A percentile compares a stretch with the other conserved stretches of the same genome.
Conservation (phyloP, 2,888 invertebrate genomes). For the Trissoscelio sp. region DNA sequence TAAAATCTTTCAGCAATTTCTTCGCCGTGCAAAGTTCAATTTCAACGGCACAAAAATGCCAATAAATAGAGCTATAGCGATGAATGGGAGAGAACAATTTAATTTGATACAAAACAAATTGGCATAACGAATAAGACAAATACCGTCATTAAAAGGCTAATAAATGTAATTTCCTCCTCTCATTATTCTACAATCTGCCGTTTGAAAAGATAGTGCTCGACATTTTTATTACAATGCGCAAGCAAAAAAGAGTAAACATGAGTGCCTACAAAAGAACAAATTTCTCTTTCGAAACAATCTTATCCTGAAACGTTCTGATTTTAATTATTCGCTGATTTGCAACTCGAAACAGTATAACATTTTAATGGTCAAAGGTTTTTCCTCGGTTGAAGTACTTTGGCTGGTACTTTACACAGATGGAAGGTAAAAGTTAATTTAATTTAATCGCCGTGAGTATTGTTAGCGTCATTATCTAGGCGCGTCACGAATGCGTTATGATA, state of each 20-base stretch:
- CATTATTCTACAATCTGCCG: conserved; percentile 18
- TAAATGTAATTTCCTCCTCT: conserved; percentile 25
- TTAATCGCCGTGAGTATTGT: conserved; percentile 22
- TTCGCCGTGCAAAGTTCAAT: conserved; percentile 28
- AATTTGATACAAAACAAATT: conserved; percentile 41
- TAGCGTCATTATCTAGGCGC: conserved; percentile 11
- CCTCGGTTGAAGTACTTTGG: conserved; percentile 8
- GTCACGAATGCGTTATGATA: conserved; percentile 18
- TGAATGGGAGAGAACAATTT: conserved; percentile 11
- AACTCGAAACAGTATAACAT: conserved; percentile 10
- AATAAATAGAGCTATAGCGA: conserved; percentile 24
- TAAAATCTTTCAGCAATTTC: conserved; percentile 18
- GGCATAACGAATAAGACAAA: conserved; percentile 43
- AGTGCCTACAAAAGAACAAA: not conserved
- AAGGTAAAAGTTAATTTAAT: conserved; percentile 17
- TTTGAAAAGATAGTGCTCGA: not conserved
- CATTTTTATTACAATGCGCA: not conserved
- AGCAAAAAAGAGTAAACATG: conserved; percentile 3
- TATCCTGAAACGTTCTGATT: conserved; percentile 5
- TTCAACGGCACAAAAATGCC: conserved; percentile 21
- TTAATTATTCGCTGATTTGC: conserved; percentile 35
- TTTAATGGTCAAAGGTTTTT: conserved; percentile 23
- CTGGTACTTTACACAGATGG: not conserved
- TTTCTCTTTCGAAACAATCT: conserved; percentile 40
- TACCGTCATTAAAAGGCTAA: conserved; percentile 25